Evolutionary conservation across 2,113 vertebrate species (phyloP).

Genomic region (Percopsis transmontana): DNA sequence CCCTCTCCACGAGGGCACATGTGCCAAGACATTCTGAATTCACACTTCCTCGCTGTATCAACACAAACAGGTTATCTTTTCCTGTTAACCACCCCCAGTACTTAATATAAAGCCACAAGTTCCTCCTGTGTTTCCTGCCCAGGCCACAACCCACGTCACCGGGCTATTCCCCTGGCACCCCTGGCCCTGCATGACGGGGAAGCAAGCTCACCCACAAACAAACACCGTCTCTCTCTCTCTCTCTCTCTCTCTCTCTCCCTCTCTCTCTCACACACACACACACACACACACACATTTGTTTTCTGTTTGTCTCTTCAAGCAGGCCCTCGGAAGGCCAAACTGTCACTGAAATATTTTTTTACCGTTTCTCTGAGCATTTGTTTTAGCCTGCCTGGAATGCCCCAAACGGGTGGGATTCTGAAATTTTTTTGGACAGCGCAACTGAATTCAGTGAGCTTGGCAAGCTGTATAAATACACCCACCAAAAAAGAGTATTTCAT

Average conservation of each 20-base stretch:
- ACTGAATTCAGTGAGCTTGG: constrained; percentile 22
- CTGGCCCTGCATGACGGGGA: constrained; percentile 33
- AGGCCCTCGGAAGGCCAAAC: constrained; percentile 7
- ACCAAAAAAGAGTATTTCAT: constrained; percentile 29
- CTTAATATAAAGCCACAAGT: constrained; percentile 80
- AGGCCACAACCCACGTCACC: constrained; percentile 77
- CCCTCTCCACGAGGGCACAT: constrained; percentile 38
- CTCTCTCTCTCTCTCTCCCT: constrained; percentile 7
- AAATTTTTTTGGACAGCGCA: constrained; percentile 25
- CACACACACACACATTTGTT: background rate
- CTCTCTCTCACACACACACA: background rate
- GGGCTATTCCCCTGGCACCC: constrained; percentile 59
- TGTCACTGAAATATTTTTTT: constrained; percentile 19
- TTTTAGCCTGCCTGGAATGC: constrained; percentile 38
- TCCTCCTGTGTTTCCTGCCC: constrained; percentile 75
- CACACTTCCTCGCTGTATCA: constrained; percentile 68
- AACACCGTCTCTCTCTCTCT: constrained; percentile 26
- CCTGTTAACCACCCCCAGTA: constrained; percentile 74
- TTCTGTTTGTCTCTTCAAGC: constrained; percentile 1
- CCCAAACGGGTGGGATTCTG: constrained; percentile 23
- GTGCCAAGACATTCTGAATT: constrained; percentile 57
- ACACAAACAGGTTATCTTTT: constrained; percentile 74
- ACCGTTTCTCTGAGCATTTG: constrained; percentile 20
- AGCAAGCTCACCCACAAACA: constrained; percentile 56
- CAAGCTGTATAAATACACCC: constrained; percentile 38